Conservation (phyloP, 2,113 vertebrate species). For the Amphiprion percula region DNA sequence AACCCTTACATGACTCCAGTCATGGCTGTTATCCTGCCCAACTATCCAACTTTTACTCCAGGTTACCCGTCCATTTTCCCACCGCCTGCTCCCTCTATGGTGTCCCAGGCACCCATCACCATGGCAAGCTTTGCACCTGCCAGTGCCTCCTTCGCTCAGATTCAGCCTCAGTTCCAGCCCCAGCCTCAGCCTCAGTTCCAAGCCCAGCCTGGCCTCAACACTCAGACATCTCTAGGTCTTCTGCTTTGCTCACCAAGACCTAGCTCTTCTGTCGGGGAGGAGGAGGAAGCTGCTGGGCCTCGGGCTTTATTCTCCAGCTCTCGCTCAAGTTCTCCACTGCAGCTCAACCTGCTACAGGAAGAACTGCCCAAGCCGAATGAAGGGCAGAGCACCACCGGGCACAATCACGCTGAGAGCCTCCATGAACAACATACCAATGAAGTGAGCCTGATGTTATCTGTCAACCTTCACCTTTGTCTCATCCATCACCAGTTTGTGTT, state of each 20-base stretch:
- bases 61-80: slow-evolving; percentile 76
- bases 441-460: slow-evolving; percentile 50
- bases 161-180: neutral
- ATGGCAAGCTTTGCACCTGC: slow-evolving; percentile 53
- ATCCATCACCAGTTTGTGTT: neutral
- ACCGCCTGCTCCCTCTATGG: slow-evolving; percentile 28
- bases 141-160: slow-evolving; percentile 55
- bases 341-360: slow-evolving; percentile 90
- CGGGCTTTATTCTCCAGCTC: slow-evolving; percentile 82
- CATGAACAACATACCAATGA: slow-evolving; percentile 70
- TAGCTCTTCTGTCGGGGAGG: slow-evolving; percentile 62
- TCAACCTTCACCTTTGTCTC: neutral
- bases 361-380: slow-evolving; percentile 83
- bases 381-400: slow-evolving; percentile 60
- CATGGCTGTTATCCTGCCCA: slow-evolving; percentile 87
- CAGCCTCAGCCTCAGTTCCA: slow-evolving; percentile 58
- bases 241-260: slow-evolving; percentile 60
- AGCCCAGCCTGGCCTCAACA: slow-evolving; percentile 15
- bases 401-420: slow-evolving; percentile 70
- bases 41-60: slow-evolving; percentile 72
- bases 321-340: slow-evolving; percentile 89
- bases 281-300: slow-evolving; percentile 62
- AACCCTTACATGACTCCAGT: slow-evolving; percentile 75
- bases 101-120: slow-evolving; percentile 60
- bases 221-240: slow-evolving; percentile 33